phyloP scores from a whole-genome alignment of 2,888 invertebrate species.

The Lepetodrilus schrolli region DNA sequence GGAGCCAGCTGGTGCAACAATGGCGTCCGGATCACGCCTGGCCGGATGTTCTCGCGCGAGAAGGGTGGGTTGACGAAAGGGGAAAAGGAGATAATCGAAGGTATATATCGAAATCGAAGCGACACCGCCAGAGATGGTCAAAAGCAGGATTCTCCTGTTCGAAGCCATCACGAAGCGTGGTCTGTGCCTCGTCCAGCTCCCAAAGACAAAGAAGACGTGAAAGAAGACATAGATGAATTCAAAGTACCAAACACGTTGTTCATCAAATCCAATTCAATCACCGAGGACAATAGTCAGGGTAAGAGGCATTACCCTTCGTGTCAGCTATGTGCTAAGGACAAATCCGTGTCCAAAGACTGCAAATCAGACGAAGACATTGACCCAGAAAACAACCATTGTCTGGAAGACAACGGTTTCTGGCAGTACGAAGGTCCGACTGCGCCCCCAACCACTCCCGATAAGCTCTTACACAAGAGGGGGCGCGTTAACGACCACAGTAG shows the following conservation, averaged over 20 bases:
- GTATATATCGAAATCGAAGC: conserved; percentile 64
- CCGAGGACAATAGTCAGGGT: background rate
- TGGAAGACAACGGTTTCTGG: conserved; percentile 2
- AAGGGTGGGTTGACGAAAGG: conserved; percentile 66
- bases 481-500: background rate
- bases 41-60: conserved; percentile 62
- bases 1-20: conserved; percentile 44
- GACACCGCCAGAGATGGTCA: conserved; percentile 44
- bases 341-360: background rate
- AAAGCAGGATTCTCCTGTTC: conserved; percentile 38
- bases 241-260: conserved; percentile 49
- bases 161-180: conserved; percentile 66
- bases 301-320: background rate
- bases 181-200: conserved; percentile 46
- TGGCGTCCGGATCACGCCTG: conserved; percentile 49
- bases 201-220: background rate
- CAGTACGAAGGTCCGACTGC: conserved; percentile 35
- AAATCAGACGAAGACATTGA: background rate
- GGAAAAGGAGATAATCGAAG: conserved; percentile 65
- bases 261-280: conserved; percentile 28
- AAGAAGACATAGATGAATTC: too few species aligned
- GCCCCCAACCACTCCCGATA: conserved; percentile 46
- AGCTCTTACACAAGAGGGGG: background rate
- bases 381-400: background rate
- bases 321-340: background rate